These are phyloP conservation scores for Daphoenositta chrysoptera DNA, from an alignment of 2,113 vertebrate species.

Conservation along the genomic window DNA sequence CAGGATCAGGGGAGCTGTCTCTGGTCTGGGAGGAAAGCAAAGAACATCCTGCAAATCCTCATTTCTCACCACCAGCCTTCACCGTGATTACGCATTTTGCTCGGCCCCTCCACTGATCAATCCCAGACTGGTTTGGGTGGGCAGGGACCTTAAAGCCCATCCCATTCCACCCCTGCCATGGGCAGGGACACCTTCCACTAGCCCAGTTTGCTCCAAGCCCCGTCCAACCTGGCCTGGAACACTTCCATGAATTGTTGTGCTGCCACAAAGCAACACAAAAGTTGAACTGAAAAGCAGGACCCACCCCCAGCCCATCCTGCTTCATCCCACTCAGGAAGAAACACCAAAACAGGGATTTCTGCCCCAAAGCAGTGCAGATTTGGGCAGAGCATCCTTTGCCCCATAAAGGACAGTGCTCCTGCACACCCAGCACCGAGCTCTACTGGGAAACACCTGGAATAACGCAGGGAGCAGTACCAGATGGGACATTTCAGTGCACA, in stretches of 20 bases:
- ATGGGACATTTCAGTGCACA: fast-evolving
- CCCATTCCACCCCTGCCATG: fast-evolving
- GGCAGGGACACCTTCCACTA: not conserved
- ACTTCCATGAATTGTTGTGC: not conserved
- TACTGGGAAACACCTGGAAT: not conserved
- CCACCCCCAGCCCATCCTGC: not conserved
- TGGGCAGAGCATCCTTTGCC: not conserved
- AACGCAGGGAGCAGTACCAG: not conserved
- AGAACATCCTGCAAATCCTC: not conserved
- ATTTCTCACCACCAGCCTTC: not conserved
- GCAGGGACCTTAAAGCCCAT: not conserved
- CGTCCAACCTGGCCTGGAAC: fast-evolving
- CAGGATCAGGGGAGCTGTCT: not conserved
- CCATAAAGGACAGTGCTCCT: not conserved
- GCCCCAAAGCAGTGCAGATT: not conserved
- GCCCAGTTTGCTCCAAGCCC: not conserved
- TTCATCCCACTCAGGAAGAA: not conserved
- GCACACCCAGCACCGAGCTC: fast-evolving
- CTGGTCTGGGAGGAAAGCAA: not conserved
- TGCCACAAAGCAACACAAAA: not conserved
- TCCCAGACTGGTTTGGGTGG: not conserved
- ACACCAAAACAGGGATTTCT: not conserved
- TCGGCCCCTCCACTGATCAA: not conserved
- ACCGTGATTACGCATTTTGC: not conserved
- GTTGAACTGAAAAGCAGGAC: not conserved